Conservation (phyloP, 2,888 invertebrate species). For the Seira musarum region DNA sequence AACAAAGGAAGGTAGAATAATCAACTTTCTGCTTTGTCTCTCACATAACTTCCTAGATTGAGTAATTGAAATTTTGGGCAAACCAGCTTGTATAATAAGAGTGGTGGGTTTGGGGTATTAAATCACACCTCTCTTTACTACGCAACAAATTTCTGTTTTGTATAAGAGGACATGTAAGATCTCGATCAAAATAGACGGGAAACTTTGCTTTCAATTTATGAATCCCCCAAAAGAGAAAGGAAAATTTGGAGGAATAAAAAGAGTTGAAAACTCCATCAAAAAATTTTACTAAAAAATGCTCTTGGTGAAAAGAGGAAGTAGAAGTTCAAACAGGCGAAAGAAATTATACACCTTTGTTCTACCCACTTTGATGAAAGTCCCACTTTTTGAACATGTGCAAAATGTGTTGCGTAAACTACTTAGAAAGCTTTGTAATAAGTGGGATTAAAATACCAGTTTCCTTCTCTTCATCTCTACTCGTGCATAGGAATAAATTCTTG, state of each 20-base stretch:
- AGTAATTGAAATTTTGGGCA: neutral
- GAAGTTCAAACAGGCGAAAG: neutral
- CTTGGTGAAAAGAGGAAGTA: neutral
- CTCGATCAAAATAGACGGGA: too few relatives aligned
- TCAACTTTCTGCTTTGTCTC: too few relatives aligned
- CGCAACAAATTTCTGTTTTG: too few relatives aligned
- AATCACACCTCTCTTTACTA: too few relatives aligned
- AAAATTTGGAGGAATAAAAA: neutral
- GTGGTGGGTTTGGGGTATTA: too few relatives aligned
- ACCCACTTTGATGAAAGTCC: neutral
- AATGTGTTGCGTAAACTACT: conserved; percentile 11
- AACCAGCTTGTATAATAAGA: too few relatives aligned
- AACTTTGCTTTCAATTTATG: neutral
- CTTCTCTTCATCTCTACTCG: too few relatives aligned
- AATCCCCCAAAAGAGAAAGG: neutral
- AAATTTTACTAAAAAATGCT: neutral
- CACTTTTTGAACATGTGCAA: neutral
- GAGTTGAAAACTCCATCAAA: neutral
- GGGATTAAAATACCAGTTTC: conserved; percentile 16
- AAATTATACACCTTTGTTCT: conserved; percentile 1
- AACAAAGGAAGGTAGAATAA: too few relatives aligned
- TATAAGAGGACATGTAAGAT: too few relatives aligned
- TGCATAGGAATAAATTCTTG: too few relatives aligned
- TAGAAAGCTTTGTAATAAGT: neutral
- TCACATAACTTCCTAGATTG: neutral